Evolutionary conservation across 2,888 invertebrate species (phyloP).

Genomic region (Drosophila atroscutellata): DNA sequence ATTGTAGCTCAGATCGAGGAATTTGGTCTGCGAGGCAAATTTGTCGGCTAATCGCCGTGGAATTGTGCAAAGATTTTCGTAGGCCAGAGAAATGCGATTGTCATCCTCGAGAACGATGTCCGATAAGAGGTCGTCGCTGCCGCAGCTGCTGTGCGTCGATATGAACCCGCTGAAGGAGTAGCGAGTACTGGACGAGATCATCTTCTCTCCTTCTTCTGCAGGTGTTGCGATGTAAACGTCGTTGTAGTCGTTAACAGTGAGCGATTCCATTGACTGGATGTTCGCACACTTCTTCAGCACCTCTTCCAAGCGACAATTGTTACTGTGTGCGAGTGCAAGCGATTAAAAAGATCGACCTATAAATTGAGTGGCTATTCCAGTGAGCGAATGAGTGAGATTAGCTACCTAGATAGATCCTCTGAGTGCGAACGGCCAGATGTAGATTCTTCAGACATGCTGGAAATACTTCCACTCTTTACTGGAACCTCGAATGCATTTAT

Average conservation of each 20-base stretch:
- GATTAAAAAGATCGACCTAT: neutral
- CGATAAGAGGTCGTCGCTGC: conserved; percentile 80
- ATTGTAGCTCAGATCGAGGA: conserved; percentile 90
- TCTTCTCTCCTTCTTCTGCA: conserved; percentile 64
- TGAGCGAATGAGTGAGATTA: neutral
- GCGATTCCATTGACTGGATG: conserved; percentile 77
- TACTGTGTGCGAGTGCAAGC: conserved; percentile 29
- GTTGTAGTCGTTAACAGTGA: conserved; percentile 73
- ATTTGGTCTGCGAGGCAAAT: conserved; percentile 87
- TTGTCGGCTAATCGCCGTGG: conserved; percentile 88
- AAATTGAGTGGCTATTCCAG: neutral
- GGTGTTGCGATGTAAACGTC: conserved; percentile 59
- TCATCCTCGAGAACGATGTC: conserved; percentile 85
- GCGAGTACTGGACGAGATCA: conserved; percentile 74
- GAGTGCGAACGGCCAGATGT: conserved; percentile 67
- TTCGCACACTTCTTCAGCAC: conserved; percentile 79
- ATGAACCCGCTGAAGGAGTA: conserved; percentile 72
- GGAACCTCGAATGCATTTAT: conserved; percentile 5
- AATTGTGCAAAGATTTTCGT: conserved; percentile 88
- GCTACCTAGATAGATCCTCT: conserved; percentile 63
- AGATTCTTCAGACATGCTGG: conserved; percentile 71
- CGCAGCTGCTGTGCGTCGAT: conserved; percentile 64
- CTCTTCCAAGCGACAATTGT: conserved; percentile 67
- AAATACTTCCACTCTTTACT: conserved; percentile 25
- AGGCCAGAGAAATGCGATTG: conserved; percentile 88